Conservation (phyloP, 2,797 vertebrate species). For the Phalanger gymnotis region DNA sequence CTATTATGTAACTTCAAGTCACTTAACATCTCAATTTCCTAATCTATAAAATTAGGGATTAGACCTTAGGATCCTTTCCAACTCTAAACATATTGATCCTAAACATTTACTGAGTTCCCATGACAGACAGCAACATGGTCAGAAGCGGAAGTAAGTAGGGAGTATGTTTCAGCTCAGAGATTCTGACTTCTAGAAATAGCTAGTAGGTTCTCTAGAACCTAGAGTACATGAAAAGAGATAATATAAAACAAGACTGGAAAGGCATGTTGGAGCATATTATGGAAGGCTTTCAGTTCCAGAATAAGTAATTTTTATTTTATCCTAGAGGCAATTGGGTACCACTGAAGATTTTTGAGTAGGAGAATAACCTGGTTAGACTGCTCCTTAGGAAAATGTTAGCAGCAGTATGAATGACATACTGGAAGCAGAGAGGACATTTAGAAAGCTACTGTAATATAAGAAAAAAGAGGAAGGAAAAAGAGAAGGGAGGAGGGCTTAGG, state of each 20-base stretch:
- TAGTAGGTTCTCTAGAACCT: not conserved
- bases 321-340: not conserved
- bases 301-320: not conserved
- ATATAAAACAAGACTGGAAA: not conserved
- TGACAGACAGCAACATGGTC: not conserved
- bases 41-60: not conserved
- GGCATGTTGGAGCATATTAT: not conserved
- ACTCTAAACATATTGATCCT: not conserved
- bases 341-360: not conserved
- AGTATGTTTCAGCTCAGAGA: not conserved
- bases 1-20: not conserved
- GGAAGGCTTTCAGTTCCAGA: not conserved
- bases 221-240: not conserved
- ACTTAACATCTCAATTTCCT: not conserved
- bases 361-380: not conserved
- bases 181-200: not conserved
- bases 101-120: not conserved
- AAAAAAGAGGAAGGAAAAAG: too few species aligned
- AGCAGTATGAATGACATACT: not conserved
- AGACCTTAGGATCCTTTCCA: not conserved
- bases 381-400: not conserved
- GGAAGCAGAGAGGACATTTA: not conserved
- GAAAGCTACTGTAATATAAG: not conserved
- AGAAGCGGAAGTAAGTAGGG: not conserved
- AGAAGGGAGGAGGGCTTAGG: not conserved